Evolutionary conservation across 2,113 vertebrate species (phyloP).

Genomic region (Leucopsar rothschildi): DNA sequence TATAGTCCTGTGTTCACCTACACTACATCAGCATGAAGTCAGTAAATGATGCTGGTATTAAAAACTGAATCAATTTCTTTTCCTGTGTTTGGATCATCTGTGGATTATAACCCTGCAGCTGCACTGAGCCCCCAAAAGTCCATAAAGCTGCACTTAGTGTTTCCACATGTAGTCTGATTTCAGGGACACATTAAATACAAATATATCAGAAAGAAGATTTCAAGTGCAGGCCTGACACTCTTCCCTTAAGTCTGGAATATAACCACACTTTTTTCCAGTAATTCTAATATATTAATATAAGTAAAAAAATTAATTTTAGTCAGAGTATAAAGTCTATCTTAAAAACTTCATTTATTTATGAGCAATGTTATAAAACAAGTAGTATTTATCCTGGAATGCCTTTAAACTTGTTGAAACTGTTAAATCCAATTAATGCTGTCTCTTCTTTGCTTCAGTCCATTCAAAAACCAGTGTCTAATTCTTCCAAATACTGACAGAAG

Average conservation of each 20-base stretch:
- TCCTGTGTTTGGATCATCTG: background rate
- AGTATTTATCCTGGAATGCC: background rate
- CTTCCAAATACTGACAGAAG: constrained; percentile 9
- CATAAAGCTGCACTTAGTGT: background rate
- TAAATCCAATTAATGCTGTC: background rate
- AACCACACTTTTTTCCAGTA: background rate
- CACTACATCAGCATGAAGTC: background rate
- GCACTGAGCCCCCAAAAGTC: background rate
- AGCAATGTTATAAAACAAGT: background rate
- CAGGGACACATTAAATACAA: background rate
- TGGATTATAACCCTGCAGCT: background rate
- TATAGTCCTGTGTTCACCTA: background rate
- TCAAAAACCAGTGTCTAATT: background rate
- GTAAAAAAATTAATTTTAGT: background rate
- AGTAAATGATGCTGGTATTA: background rate
- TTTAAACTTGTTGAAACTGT: background rate
- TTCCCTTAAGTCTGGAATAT: background rate
- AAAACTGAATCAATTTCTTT: background rate
- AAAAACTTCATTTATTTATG: background rate
- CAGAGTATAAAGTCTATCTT: background rate
- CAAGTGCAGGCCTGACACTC: background rate
- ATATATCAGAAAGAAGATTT: background rate
- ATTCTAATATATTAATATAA: background rate
- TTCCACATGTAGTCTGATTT: background rate
- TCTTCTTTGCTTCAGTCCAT: background rate